These are phyloP conservation scores for Netelia melanura DNA, from an alignment of 2,888 invertebrate species.

Conservation along the genomic window DNA sequence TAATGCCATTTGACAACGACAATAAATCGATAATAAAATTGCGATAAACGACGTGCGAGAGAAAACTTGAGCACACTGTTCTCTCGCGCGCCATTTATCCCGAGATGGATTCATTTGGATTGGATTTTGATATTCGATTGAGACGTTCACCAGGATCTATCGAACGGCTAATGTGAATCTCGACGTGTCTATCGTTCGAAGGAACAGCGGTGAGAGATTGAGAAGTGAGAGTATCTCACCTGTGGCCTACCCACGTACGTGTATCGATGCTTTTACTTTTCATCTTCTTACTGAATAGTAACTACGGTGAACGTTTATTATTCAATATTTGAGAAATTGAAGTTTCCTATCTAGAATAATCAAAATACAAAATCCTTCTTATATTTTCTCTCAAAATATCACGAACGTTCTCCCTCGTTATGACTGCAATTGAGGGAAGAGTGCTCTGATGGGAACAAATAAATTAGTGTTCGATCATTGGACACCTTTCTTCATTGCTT, in stretches of 20 bases:
- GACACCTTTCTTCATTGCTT: too few relatives aligned
- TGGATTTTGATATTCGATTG: constrained; percentile 24
- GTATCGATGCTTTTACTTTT: constrained; percentile 19
- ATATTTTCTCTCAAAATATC: too few relatives aligned
- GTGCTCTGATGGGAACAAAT: too few relatives aligned
- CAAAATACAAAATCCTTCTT: too few relatives aligned
- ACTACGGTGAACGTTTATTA: neutral
- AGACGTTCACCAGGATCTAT: constrained; percentile 46
- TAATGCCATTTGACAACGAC: neutral
- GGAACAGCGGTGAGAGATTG: constrained; percentile 18
- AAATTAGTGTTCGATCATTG: too few relatives aligned
- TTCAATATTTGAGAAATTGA: too few relatives aligned
- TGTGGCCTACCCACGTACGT: constrained; percentile 29
- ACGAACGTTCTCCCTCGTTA: too few relatives aligned
- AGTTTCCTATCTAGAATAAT: too few relatives aligned
- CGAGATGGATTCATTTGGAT: constrained; percentile 7
- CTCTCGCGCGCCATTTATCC: neutral
- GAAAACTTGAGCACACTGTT: neutral
- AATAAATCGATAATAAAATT: constrained; percentile 12
- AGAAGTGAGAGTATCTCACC: constrained; percentile 38
- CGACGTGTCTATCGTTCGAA: constrained; percentile 49
- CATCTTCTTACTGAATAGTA: neutral
- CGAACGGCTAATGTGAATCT: constrained; percentile 41
- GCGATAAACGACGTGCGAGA: neutral
- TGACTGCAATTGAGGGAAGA: too few relatives aligned